Conservation (phyloP, 2,888 invertebrate species). For the Scaptomyza flava region DNA sequence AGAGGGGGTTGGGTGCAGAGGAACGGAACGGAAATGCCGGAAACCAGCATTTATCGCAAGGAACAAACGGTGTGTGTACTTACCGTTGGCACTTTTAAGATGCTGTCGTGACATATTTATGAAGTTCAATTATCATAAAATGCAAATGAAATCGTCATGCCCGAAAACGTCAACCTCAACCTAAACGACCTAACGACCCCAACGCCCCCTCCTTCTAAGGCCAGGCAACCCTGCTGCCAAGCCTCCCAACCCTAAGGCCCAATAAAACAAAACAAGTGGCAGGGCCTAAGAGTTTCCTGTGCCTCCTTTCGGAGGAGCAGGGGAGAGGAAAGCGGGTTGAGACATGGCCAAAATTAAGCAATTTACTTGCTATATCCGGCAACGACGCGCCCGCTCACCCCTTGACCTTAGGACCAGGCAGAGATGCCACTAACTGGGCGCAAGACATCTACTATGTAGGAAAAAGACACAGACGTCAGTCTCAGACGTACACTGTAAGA, state of each 20-base stretch:
- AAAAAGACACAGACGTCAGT: constrained; percentile 39
- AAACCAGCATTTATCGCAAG: constrained; percentile 54
- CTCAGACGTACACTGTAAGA: constrained; percentile 18
- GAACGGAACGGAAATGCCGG: constrained; percentile 2
- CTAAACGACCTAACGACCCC: constrained; percentile 14
- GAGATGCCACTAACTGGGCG: constrained; percentile 52
- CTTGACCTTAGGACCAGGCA: constrained; percentile 49
- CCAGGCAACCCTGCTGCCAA: neutral
- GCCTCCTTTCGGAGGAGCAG: neutral
- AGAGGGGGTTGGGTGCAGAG: neutral
- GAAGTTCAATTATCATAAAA: constrained; percentile 81
- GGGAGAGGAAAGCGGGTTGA: constrained; percentile 23
- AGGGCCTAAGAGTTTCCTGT: constrained; percentile 40
- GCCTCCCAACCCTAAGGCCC: constrained; percentile 48
- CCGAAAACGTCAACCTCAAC: constrained; percentile 75
- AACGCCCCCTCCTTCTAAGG: neutral
- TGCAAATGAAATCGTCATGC: constrained; percentile 81
- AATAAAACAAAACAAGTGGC: constrained; percentile 73
- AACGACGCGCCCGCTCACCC: constrained; percentile 49
- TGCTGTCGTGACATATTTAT: constrained; percentile 80
- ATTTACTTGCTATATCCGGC: constrained; percentile 79
- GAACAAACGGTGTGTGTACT: constrained; percentile 69
- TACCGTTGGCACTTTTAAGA: constrained; percentile 79
- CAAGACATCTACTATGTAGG: constrained; percentile 37
- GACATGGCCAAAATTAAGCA: constrained; percentile 76